Evolutionary conservation across 2,113 vertebrate species (phyloP).

Genomic region (Silurus meridionalis): DNA sequence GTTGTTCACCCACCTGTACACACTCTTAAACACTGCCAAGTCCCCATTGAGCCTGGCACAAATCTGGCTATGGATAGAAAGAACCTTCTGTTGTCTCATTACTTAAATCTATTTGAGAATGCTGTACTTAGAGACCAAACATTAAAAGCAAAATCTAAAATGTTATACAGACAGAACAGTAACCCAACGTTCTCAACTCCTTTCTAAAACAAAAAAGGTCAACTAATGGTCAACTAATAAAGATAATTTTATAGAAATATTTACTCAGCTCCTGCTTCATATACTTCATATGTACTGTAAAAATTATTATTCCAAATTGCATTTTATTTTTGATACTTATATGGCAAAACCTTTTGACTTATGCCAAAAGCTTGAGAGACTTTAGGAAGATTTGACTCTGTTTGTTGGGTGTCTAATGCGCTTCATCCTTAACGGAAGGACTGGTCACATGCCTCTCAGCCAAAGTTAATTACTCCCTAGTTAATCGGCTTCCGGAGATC

Average conservation of each 20-base stretch:
- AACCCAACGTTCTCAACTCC: neutral
- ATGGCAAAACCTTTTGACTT: neutral
- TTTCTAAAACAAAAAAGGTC: neutral
- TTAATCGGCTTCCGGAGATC: slow-evolving; percentile 39
- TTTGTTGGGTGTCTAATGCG: slow-evolving; percentile 5
- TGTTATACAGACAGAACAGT: neutral
- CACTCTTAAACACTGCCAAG: slow-evolving; percentile 34
- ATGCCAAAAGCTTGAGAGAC: neutral
- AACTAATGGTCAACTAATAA: neutral
- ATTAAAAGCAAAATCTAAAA: neutral
- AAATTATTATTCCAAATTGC: neutral
- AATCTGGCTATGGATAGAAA: slow-evolving; percentile 23
- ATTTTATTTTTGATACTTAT: neutral
- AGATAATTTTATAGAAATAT: neutral
- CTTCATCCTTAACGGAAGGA: neutral
- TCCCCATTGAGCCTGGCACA: slow-evolving; percentile 31
- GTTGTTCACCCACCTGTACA: slow-evolving; percentile 23
- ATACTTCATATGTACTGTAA: neutral
- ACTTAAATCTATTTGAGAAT: slow-evolving; percentile 17
- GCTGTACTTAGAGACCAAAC: slow-evolving; percentile 15
- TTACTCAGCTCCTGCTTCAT: neutral
- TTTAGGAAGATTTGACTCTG: neutral
- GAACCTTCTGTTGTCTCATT: slow-evolving; percentile 40
- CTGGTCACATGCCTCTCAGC: slow-evolving; percentile 23
- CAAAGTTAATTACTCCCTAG: slow-evolving; percentile 45